Conservation (phyloP, 2,888 invertebrate genomes). For the Cephus pygmeus region DNA sequence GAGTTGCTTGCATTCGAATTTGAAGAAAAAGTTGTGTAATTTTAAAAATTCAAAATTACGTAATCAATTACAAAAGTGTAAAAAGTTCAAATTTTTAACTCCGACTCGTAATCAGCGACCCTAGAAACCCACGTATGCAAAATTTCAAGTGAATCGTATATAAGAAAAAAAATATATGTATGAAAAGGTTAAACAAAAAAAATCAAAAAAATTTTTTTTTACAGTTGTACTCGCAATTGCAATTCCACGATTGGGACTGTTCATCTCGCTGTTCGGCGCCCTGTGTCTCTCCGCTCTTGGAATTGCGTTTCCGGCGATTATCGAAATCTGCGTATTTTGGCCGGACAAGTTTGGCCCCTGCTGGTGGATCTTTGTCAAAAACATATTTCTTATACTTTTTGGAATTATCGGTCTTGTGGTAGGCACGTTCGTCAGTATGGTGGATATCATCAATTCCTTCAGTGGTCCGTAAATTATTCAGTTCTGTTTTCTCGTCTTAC, state of each 20-base stretch:
- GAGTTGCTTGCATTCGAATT: no score
- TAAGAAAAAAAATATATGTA: no score
- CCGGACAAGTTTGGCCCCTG: conserved; percentile 70
- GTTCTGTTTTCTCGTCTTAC: no score
- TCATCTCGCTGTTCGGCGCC: conserved; percentile 82
- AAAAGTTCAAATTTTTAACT: no score
- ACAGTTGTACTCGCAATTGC: conserved; percentile 79
- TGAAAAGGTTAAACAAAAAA: no score
- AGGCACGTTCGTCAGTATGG: conserved; percentile 71
- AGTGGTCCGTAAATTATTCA: no score
- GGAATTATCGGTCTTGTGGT: conserved; percentile 69
- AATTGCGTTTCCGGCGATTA: conserved; percentile 79
- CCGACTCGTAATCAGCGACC: no score
- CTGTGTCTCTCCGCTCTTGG: conserved; percentile 79
- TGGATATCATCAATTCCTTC: conserved; percentile 68
- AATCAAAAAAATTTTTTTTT: conserved; percentile 44
- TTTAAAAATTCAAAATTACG: no score
- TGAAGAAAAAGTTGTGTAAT: no score
- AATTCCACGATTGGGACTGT: conserved; percentile 77
- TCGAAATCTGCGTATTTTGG: conserved; percentile 80
- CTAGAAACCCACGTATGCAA: no score
- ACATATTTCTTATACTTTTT: conserved; percentile 68
- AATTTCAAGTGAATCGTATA: no score
- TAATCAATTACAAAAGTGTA: no score
- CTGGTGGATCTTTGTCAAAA: conserved; percentile 66